phyloP scores from a whole-genome alignment of 1,140 invertebrate species.

The Diploscapter pachys region DNA sequence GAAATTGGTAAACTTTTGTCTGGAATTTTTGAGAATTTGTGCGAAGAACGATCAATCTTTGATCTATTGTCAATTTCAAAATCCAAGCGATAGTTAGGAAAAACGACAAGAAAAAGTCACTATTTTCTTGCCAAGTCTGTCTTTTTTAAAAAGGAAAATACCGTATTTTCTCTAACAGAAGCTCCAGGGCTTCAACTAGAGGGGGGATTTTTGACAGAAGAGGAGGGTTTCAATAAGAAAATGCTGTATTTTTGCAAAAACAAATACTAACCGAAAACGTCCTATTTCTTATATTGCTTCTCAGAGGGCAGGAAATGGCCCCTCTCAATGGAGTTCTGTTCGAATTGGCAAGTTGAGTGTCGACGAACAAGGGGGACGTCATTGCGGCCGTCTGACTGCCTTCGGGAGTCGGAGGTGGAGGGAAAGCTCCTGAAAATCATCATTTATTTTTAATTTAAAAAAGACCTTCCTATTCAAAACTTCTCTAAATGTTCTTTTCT shows the following conservation, averaged over 20 bases:
- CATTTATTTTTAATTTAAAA: neutral
- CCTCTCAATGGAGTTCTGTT: conserved; percentile 22
- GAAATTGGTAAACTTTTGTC: too few relatives aligned
- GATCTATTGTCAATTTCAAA: too few relatives aligned
- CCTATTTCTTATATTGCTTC: neutral
- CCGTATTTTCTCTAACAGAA: neutral
- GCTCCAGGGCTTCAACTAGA: neutral
- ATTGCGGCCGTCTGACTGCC: conserved; percentile 10
- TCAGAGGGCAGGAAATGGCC: neutral
- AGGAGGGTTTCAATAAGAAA: neutral
- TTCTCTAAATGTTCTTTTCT: neutral
- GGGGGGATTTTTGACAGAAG: neutral
- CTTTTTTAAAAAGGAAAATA: neutral
- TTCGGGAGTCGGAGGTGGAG: neutral
- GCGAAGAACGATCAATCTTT: too few relatives aligned
- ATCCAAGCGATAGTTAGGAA: too few relatives aligned
- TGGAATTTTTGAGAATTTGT: too few relatives aligned
- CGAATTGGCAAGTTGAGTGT: conserved; percentile 33
- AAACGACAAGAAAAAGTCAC: too few relatives aligned
- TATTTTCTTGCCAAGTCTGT: neutral
- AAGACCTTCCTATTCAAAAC: neutral
- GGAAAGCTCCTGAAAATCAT: neutral
- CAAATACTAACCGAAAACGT: neutral
- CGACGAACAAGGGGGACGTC: conserved; percentile 27
- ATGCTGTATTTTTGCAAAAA: neutral